Evolutionary conservation across 2,888 invertebrate genomes (phyloP), one percentile per base, ranked within the genome.

Genomic region (Orthosia cruda): DNA sequence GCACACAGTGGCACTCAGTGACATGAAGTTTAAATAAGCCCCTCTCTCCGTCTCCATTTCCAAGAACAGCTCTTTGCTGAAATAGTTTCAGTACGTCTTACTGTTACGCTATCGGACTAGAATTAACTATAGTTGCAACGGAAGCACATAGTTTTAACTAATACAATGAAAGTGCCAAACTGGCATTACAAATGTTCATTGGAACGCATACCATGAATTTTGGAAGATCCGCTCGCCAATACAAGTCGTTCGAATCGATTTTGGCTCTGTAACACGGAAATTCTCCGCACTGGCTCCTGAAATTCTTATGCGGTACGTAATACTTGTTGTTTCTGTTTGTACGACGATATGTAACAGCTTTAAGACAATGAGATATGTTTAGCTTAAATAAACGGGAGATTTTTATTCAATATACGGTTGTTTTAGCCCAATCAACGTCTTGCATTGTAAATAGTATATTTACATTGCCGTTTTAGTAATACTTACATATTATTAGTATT

Each of bases 191-290:
- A 89, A 87, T 87, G 84, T 88, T 87, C 89, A 88, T 86, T 86
- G 88, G 85, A 89, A 86, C 89, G 87, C 91, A 91, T 91, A 86
- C 89, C 89, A 72, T 80, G 84, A 90, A 91, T 92, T 91, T 90
- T 89, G 81, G 77, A 82, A 84, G 87, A 85, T 83, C 81, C 85
- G 82, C 74, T 83, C 80, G 81, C 87, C 89, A 86, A 89, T 90
- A 87, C 85, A 88, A 89, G 89, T 79, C 83, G 77, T 73, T 64
- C 67, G 55, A 66, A 79, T 85, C 84, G 84, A 87, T 84, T 77
- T 80, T 71, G 71, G 71, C 77, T 74, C 72, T 57, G 50, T 67
- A 71, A 72, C 49, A 20, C 49, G 58, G 73, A 78, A 77, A 74
- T 81, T 75, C 74, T 68, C 59, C 52, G 67, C 64, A 64, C 49